phyloP scores from a whole-genome alignment of 2,888 invertebrate genomes.

The Drosophila yooni region DNA sequence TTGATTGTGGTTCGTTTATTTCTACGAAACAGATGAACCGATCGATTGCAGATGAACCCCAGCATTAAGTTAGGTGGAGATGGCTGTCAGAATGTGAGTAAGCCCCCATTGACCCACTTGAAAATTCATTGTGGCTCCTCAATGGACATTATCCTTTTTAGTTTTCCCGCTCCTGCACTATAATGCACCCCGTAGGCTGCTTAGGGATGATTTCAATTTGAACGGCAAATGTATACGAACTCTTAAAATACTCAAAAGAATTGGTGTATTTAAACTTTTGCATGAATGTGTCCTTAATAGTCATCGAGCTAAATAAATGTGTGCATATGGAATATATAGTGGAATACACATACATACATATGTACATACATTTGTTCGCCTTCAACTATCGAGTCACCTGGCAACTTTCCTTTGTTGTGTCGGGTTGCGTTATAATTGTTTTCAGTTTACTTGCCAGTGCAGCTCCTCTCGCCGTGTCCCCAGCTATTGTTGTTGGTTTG shows the following conservation, averaged over 20 bases:
- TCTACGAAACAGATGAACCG: not conserved
- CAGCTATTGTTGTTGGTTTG: not conserved
- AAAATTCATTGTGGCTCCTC: not conserved
- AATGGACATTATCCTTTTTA: not conserved
- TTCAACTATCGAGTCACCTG: constrained; percentile 4
- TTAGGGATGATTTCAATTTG: not conserved
- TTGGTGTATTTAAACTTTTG: not conserved
- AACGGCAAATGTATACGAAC: not conserved
- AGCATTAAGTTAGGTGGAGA: not conserved
- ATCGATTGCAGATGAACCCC: not conserved
- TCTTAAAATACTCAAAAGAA: not conserved
- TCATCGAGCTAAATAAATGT: not conserved
- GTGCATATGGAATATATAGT: not conserved
- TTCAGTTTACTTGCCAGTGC: not conserved
- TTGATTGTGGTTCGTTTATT: not conserved
- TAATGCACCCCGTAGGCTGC: not conserved
- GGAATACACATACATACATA: not conserved
- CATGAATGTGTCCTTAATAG: not conserved
- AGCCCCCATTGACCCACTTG: not conserved
- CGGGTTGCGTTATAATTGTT: not conserved
- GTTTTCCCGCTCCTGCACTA: not conserved
- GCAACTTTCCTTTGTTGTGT: not conserved
- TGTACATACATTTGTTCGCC: not conserved
- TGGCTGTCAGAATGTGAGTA: not conserved
- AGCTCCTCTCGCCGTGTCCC: not conserved